A percentile compares a stretch with the other conserved stretches of the same genome.
Evolutionary conservation across 2,888 invertebrate genomes (phyloP).

Genomic region (Periphyllus acericola): DNA sequence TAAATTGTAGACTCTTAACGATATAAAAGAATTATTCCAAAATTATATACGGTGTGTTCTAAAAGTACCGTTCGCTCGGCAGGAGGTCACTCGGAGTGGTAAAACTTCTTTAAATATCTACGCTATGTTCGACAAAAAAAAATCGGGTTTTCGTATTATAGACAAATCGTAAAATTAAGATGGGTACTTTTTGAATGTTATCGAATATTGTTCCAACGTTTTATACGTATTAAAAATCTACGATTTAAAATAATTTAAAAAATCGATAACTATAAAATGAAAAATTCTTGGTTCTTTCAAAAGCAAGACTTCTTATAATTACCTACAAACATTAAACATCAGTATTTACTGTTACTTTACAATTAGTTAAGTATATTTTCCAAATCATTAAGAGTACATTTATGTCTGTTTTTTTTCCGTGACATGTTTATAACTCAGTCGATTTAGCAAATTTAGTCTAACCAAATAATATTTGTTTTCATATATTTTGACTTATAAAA

Average conservation of each 20-base stretch:
- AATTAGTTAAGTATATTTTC: constrained; percentile 40
- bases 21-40: constrained; percentile 23
- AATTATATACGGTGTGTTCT: constrained; percentile 43
- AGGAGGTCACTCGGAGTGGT: constrained; percentile 56
- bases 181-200: not conserved
- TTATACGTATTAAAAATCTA: not conserved
- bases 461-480: too few relatives aligned
- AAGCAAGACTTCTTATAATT: constrained; percentile 1
- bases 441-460: not conserved
- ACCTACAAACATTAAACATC: not conserved
- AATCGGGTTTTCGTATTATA: constrained; percentile 26
- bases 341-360: not conserved
- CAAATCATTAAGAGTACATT: not conserved
- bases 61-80: constrained; percentile 55
- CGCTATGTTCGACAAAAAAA: constrained; percentile 10
- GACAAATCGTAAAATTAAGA: not conserved
- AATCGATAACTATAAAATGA: not conserved
- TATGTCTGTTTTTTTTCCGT: not conserved
- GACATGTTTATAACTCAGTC: constrained; percentile 1
- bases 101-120: constrained; percentile 42
- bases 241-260: not conserved
- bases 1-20: not conserved
- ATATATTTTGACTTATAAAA: too few relatives aligned
- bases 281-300: not conserved
- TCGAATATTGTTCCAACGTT: not conserved